These are phyloP conservation scores for Euleptes europaea DNA, from an alignment of 2,113 vertebrate genomes.

Conservation along the genomic window DNA sequence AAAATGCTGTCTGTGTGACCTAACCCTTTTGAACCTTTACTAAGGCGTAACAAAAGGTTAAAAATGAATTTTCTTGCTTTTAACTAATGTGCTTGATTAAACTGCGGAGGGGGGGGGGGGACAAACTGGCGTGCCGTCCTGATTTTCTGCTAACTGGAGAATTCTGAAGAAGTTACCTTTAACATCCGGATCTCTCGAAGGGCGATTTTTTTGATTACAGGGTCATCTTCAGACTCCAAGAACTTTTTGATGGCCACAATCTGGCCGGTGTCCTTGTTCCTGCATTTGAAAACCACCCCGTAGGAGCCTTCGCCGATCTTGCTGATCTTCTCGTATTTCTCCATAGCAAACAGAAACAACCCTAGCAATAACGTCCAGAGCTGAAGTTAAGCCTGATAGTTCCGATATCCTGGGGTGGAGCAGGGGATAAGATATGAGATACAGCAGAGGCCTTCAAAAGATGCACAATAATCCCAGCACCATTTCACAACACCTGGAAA, in stretches of 20 bases:
- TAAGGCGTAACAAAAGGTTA: not conserved
- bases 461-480: not conserved
- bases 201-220: slow-evolving; percentile 92
- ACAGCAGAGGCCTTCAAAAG: not conserved
- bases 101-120: not conserved
- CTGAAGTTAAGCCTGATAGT: too few relatives aligned
- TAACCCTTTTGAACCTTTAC: not conserved
- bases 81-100: not conserved
- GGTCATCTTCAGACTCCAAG: slow-evolving; percentile 93
- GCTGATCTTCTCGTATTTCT: slow-evolving; percentile 93
- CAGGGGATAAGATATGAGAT: too few relatives aligned
- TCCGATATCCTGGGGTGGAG: not conserved
- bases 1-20: not conserved
- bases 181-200: slow-evolving; percentile 93
- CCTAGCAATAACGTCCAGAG: not conserved
- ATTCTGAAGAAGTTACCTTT: slow-evolving; percentile 78
- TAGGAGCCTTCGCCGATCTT: slow-evolving; percentile 96
- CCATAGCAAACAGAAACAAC: slow-evolving; percentile 73
- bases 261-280: slow-evolving; percentile 89
- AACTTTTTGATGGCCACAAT: slow-evolving; percentile 96
- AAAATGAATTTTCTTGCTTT: too few relatives aligned
- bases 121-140: too few relatives aligned
- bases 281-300: slow-evolving; percentile 95
- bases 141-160: not conserved
- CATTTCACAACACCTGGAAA: not conserved